Base-by-base conservation (phyloP, 2,888 invertebrate genomes). In the Synanthedon vespiformis region DNA sequence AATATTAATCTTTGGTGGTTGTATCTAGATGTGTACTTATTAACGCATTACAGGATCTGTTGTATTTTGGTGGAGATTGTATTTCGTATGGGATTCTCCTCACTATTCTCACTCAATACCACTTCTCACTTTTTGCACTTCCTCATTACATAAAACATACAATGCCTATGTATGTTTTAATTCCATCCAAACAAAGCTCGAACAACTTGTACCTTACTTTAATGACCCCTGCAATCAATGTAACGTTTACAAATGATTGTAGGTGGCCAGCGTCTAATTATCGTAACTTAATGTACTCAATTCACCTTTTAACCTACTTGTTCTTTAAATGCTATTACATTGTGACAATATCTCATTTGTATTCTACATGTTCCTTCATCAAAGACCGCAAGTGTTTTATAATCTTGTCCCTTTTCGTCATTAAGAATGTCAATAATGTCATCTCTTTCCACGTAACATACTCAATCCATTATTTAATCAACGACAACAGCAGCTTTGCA, bases 231-330 rank as follows among this genome's bases (percentile, higher is more conserved):
- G 34, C 34, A 34, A 34, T 34, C 34, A 34, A 34, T 34, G 34
- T 34, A 34, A 34, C 34, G 34, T 34, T 34, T 34, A 34, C 10
- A 34, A 34, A 10, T 34, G 34, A 34, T 47, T 47, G 47, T 34
- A 72, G 34, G 34, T 34, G 34, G 34, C 34, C 34, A 34, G 34
- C 10, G 10, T 75, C 72, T 81, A 81, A 84, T 83, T 82, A 77
- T 78, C 72, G 75, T 77, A 78, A 80, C 34, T 34, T 34, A 34
- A 34, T 10, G 34, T 34, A 34, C 34, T 34, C 34, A 72, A 68
- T 72, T 84, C 84, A 85, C 85, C 84, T 83, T 85, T 83, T 84
- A 85, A 85, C 85, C 86, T 71, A 85, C 71, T 83, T 84, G 80
- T 65, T 65, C 68, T 72, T 69, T 76, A 74, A 78, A 82, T 80